Conservation (phyloP, 2,797 vertebrate genomes). For the Bufotes viridis region DNA sequence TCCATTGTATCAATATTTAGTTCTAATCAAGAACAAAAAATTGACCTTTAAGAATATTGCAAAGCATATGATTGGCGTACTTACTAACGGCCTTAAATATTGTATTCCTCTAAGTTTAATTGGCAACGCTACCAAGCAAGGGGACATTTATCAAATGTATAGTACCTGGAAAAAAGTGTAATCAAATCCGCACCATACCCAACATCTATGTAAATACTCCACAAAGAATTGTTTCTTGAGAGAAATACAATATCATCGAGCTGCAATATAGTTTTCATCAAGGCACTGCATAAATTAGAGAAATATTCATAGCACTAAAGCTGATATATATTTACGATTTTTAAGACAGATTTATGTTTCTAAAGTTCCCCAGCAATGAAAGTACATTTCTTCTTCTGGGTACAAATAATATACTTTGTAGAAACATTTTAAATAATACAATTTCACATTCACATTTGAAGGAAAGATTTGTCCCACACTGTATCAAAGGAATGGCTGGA, state of each 20-base stretch:
- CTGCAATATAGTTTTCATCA: slow-evolving; percentile 59
- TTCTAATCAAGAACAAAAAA: slow-evolving; percentile 28
- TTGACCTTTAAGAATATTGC: slow-evolving; percentile 56
- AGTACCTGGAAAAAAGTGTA: slow-evolving; percentile 14
- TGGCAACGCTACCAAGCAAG: slow-evolving; percentile 24
- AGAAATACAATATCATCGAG: slow-evolving; percentile 58
- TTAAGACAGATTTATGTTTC: slow-evolving; percentile 43
- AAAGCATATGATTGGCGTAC: slow-evolving; percentile 45
- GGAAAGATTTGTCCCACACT: slow-evolving; percentile 38
- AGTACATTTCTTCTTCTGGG: slow-evolving; percentile 44
- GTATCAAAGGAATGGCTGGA: slow-evolving; percentile 26
- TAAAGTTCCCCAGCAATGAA: slow-evolving; percentile 49
- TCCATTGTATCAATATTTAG: slow-evolving; percentile 57
- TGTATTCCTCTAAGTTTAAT: slow-evolving; percentile 45
- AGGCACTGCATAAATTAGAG: slow-evolving; percentile 51
- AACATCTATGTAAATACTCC: slow-evolving; percentile 47
- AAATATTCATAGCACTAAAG: slow-evolving; percentile 57
- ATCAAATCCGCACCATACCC: slow-evolving; percentile 42
- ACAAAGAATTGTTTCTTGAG: slow-evolving; percentile 53
- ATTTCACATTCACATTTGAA: slow-evolving; percentile 49
- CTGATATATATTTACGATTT: slow-evolving; percentile 55
- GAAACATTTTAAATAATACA: slow-evolving; percentile 53
- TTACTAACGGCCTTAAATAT: slow-evolving; percentile 42
- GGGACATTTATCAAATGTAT: slow-evolving; percentile 36
- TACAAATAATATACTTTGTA: slow-evolving; percentile 47